Base-by-base conservation (phyloP, 2,888 invertebrate genomes). In the Lasius platythorax region DNA sequence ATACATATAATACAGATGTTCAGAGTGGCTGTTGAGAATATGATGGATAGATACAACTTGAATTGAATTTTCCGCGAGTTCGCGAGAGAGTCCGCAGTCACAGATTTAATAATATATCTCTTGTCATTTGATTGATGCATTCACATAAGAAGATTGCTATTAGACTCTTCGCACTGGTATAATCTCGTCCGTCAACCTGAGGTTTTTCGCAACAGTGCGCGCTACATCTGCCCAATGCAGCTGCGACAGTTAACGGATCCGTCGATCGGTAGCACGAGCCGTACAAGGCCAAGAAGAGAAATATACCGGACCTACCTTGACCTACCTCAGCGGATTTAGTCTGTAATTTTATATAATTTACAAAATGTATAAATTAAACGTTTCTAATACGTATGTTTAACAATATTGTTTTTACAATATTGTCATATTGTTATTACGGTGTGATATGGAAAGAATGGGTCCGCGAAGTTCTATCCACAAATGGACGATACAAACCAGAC, bases 161-260 rank as follows among this genome's bases (percentile, higher is more conserved):
- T 46, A 4, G 28, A 53, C 23, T 15, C 4, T 40, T 40, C 9
- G 33, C 37, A 1, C 58, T 46, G 40, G 30, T 40, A 43, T 23
- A n/a, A 78, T 46, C 37, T 72, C 30, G 58, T 46, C 43, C 23
- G 33, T 11, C 78, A 18, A 61, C 30, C 61, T 28, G 37, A 46
- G 33, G 58, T 70, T 79, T 58, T 58, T 58, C 46, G 40, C 28
- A 67, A 76, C 46, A 81, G 61, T 43, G 23, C 33, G 72, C 61
- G 61, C 79, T 70, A 53, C 79, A 81, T 72, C 46, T 61, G 58
- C 78, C 37, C 53, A 76, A 78, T 82, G 50, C 53, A 64, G 28
- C 37, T 50, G 28, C 33, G 67, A 81, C 79, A 61, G 79, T 61
- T 81, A 81, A 72, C 79, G 79, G 79, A 33, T 58, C 28, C 23